These are phyloP conservation scores for Tachina grossa DNA, from an alignment of 2,888 invertebrate genomes.

Conservation along the genomic window DNA sequence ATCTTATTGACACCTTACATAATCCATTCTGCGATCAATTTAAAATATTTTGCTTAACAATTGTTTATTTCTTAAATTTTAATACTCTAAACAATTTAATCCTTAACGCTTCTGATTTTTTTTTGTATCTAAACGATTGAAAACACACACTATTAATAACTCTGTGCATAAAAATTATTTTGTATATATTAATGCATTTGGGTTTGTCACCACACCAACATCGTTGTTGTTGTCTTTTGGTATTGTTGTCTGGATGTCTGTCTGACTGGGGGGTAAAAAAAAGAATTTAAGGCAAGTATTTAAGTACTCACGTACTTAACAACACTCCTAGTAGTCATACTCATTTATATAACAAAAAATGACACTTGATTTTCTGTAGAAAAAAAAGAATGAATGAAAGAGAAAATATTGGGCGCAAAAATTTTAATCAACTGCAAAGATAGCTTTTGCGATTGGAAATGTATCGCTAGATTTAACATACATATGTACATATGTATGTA, in stretches of 20 bases:
- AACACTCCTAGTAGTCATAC: background rate
- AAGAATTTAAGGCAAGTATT: conserved; percentile 18
- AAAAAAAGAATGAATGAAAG: background rate
- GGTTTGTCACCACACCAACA: conserved; percentile 56
- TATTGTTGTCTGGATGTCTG: conserved; percentile 42
- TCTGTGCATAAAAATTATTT: conserved; percentile 16
- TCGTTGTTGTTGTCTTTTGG: conserved; percentile 12
- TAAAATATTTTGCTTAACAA: no score
- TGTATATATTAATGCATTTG: conserved; percentile 41
- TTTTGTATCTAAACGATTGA: conserved; percentile 4
- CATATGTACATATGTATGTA: no score
- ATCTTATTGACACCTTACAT: no score
- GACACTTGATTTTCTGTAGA: conserved; percentile 2
- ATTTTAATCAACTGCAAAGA: conserved; percentile 14
- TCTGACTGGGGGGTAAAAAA: conserved; percentile 35
- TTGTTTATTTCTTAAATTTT: no score
- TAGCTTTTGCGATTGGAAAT: conserved; percentile 5
- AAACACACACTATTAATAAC: background rate
- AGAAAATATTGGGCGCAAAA: conserved; percentile 1
- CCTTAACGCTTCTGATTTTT: conserved; percentile 15
- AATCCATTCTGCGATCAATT: no score
- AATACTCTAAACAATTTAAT: background rate
- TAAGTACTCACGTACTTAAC: conserved; percentile 30
- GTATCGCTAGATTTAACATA: no score
- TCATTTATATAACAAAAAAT: conserved; percentile 17